These are phyloP conservation scores for Cosmopolites sordidus DNA, from an alignment of 2,888 invertebrate species.

Conservation along the genomic window DNA sequence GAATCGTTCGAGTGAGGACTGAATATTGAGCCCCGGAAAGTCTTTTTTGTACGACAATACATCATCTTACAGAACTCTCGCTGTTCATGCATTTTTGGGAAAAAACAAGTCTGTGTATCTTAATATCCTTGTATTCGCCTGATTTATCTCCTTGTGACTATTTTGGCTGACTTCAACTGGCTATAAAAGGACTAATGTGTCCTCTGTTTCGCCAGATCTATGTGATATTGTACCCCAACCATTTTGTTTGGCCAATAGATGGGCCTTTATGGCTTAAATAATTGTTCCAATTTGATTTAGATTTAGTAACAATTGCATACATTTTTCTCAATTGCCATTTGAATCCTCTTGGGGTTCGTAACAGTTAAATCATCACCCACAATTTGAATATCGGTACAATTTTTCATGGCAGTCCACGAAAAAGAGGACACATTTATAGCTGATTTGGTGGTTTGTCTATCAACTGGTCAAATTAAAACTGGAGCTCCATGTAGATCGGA, in stretches of 20 bases:
- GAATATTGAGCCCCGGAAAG: too few species aligned
- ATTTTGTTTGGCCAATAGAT: slow-evolving; percentile 77
- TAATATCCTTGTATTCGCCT: too few species aligned
- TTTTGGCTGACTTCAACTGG: too few species aligned
- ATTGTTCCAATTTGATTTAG: slow-evolving; percentile 98
- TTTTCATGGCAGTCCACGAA: too few species aligned
- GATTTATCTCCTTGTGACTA: too few species aligned
- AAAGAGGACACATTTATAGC: slow-evolving; percentile 99
- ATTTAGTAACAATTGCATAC: slow-evolving; percentile 95
- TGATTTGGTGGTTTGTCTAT: slow-evolving; percentile 96
- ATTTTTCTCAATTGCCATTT: slow-evolving; percentile 92
- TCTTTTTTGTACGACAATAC: too few species aligned
- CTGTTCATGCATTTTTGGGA: too few species aligned
- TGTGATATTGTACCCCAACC: slow-evolving; percentile 96
- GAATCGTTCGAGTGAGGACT: too few species aligned
- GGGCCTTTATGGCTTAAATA: slow-evolving; percentile 95
- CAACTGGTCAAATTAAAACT: slow-evolving; percentile 99
- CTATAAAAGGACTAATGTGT: too few species aligned
- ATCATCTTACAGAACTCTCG: too few species aligned
- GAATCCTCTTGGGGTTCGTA: slow-evolving; percentile 87
- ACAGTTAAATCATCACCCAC: slow-evolving; percentile 51
- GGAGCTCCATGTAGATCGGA: slow-evolving; percentile 99
- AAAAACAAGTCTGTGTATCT: too few species aligned
- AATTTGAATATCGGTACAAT: too few species aligned
- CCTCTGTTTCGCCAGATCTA: slow-evolving; percentile 95